Conservation (phyloP, 2,888 invertebrate species). For the Congeria kusceri region DNA sequence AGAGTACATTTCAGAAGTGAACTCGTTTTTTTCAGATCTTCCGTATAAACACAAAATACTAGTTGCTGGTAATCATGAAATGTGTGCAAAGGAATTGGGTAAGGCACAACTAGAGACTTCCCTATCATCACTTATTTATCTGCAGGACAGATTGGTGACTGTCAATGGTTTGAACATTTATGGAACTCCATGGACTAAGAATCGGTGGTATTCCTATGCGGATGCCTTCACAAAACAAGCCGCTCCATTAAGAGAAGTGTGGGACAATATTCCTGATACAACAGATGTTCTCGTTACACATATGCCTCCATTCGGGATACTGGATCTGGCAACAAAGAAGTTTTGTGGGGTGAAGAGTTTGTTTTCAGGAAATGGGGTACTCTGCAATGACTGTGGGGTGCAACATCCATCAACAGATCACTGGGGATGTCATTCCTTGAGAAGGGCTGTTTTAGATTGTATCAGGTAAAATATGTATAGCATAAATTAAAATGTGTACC, state of each 20-base stretch:
- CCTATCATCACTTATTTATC: conserved; percentile 75
- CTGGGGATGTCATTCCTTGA: conserved; percentile 71
- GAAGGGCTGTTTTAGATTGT: conserved; percentile 63
- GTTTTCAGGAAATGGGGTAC: conserved; percentile 22
- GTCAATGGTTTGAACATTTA: conserved; percentile 80
- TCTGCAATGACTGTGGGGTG: conserved; percentile 57
- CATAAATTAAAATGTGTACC: no score
- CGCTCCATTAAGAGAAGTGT: conserved; percentile 66
- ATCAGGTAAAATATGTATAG: conserved; percentile 72
- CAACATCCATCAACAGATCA: conserved; percentile 65
- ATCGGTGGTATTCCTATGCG: conserved; percentile 71
- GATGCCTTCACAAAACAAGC: conserved; percentile 70
- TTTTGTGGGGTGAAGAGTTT: conserved; percentile 45
- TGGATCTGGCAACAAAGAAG: conserved; percentile 69
- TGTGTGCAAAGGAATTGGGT: conserved; percentile 64
- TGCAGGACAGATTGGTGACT: conserved; percentile 74
- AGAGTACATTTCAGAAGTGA: conserved; percentile 49
- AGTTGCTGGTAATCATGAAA: conserved; percentile 82
- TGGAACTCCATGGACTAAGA: conserved; percentile 79
- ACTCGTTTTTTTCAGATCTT: conserved; percentile 75
- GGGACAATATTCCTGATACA: conserved; percentile 75
- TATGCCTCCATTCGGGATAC: conserved; percentile 77
- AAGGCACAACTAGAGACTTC: conserved; percentile 66
- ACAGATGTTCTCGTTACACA: conserved; percentile 81
- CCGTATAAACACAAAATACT: conserved; percentile 81